A percentile compares a stretch with the other conserved stretches of the same genome.
Conservation (phyloP, 2,888 invertebrate genomes). For the Neoitamus cyanurus region DNA sequence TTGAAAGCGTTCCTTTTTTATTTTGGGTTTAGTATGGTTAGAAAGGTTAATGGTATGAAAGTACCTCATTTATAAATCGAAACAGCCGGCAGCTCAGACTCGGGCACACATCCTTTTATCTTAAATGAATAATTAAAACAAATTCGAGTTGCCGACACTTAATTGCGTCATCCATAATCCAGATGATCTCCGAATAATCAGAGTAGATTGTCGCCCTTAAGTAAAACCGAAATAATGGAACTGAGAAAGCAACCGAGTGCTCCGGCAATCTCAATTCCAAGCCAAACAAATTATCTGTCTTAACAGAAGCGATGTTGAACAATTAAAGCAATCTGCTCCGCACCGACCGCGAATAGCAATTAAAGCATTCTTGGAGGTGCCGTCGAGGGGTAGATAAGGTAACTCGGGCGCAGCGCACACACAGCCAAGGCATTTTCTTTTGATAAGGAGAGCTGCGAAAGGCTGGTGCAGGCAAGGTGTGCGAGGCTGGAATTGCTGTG, state of each 20-base stretch:
- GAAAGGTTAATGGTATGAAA: not conserved
- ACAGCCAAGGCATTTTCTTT: constrained; percentile 9
- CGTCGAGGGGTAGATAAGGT: constrained; percentile 41
- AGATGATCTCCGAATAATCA: constrained; percentile 36
- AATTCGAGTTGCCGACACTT: constrained; percentile 19
- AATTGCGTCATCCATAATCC: constrained; percentile 44
- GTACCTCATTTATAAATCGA: not conserved
- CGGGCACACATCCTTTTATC: not conserved
- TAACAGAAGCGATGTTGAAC: constrained; percentile 53
- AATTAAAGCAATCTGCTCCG: constrained; percentile 54
- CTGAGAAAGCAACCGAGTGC: not conserved
- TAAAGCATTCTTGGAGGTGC: constrained; percentile 47
- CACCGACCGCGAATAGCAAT: constrained; percentile 54
- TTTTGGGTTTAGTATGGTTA: too few species aligned
- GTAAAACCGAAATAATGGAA: constrained; percentile 36
- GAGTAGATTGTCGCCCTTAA: constrained; percentile 42
- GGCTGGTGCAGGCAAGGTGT: constrained; percentile 18
- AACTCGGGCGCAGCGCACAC: not conserved
- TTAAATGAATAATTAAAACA: constrained; percentile 27
- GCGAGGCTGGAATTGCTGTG: not conserved
- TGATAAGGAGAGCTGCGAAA: constrained; percentile 10
- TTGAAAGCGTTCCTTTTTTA: too few species aligned
- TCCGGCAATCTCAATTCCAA: constrained; percentile 39
- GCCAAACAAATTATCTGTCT: constrained; percentile 54
- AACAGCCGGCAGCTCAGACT: not conserved